A percentile compares a stretch with the other conserved stretches of the same genome.
Evolutionary conservation across 2,797 vertebrate species (phyloP).

Genomic region (Leucoraja ocellata): DNA sequence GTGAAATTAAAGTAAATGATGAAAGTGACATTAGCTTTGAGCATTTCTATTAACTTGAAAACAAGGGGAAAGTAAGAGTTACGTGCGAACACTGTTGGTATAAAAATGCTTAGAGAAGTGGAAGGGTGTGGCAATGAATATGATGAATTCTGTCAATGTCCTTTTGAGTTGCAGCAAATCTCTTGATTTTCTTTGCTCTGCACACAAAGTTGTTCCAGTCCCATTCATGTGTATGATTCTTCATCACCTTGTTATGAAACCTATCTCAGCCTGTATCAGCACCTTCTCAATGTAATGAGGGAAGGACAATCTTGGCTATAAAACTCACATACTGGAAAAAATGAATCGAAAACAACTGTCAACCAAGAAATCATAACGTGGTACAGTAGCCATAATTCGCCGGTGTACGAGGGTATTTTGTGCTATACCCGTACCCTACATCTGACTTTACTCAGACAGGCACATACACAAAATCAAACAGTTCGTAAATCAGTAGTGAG

Average conservation of each 20-base stretch:
- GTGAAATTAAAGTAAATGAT: slow-evolving; percentile 34
- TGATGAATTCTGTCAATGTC: background rate
- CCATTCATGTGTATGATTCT: background rate
- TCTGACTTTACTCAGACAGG: too few species aligned
- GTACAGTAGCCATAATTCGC: background rate
- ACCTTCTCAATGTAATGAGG: background rate
- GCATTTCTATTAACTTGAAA: slow-evolving; percentile 14
- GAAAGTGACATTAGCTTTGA: slow-evolving; percentile 35
- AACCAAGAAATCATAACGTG: background rate
- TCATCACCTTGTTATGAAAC: background rate
- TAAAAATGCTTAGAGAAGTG: background rate
- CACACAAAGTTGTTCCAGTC: background rate
- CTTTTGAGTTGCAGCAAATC: background rate
- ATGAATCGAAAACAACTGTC: background rate
- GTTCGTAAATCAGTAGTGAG: too few species aligned
- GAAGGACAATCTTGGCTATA: too few species aligned
- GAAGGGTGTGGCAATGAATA: background rate
- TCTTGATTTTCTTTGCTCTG: background rate
- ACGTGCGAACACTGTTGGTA: background rate
- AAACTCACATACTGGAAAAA: background rate
- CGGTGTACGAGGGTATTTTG: too few species aligned
- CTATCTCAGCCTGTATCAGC: background rate
- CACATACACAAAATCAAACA: too few species aligned
- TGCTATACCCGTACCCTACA: too few species aligned
- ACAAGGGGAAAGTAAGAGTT: background rate